Evolutionary conservation across 2,888 invertebrate species (phyloP).

Genomic region (Chalcosyrphus nemorum): DNA sequence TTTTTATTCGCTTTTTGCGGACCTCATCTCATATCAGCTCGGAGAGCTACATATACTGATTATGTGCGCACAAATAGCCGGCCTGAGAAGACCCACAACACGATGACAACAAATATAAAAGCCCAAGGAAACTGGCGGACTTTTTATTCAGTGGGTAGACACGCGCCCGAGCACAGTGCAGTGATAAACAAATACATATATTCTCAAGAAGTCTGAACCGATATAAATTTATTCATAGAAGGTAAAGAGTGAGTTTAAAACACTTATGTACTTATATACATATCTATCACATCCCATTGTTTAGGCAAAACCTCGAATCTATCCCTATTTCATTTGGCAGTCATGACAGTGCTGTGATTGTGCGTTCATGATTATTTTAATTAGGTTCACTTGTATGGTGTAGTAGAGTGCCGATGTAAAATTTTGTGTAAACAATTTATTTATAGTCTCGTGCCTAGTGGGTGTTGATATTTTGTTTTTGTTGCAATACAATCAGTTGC

Average conservation of each 20-base stretch:
- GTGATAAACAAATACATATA: conserved; percentile 22
- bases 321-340: neutral
- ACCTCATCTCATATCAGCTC: neutral
- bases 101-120: conserved; percentile 70
- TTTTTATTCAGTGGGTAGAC: conserved; percentile 40
- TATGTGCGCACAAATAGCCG: neutral
- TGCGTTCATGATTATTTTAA: conserved; percentile 29
- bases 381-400: neutral
- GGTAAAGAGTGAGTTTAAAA: neutral
- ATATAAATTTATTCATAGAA: conserved; percentile 40
- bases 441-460: conserved; percentile 19
- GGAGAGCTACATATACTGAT: neutral
- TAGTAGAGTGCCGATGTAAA: conserved; percentile 19
- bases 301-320: neutral
- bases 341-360: neutral
- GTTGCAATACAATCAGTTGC: neutral
- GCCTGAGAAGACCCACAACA: conserved; percentile 9
- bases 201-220: neutral
- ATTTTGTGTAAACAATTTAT: conserved; percentile 47
- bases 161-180: conserved; percentile 9
- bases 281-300: neutral
- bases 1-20: neutral
- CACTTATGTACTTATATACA: neutral
- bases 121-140: conserved; percentile 20
- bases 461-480: conserved; percentile 7